Base-by-base conservation (phyloP, 2,888 invertebrate genomes). In the Hypselothyrea guttata region DNA sequence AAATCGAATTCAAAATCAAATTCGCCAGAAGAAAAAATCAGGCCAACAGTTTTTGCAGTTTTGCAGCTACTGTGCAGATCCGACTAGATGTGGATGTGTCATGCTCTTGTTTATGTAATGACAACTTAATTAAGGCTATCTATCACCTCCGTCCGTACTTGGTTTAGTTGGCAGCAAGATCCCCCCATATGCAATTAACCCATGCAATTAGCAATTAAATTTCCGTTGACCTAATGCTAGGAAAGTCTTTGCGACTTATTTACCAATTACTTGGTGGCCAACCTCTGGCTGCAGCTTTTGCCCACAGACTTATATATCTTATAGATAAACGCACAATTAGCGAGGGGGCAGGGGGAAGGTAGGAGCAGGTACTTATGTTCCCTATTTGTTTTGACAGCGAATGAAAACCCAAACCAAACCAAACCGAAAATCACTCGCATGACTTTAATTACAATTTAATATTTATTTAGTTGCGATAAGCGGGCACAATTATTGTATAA, bases 401-500 rank as follows among this genome's bases (percentile, higher is more conserved):
- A 47, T 57, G 47, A 59, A 66, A 56, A 16, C 30, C 5, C 42
- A 53, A 51, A 62, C 52, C 51, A 54, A 16, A 33, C 5, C 42
- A 53, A 51, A 62, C 52, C 51, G 55, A 72, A 74, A 67, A 61
- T 75, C 85, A 75, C 75, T 75, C 86, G 76, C 86, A 86, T 86
- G 86, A 86, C 86, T 86, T 86, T 86, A 86, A 86, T 86, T 86
- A 86, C 74, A 76, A 84, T 82, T 82, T 82, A 82, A 82, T 82
- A 82, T 82, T 82, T 82, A 82, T 84, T 84, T 84, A 82, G 81
- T 81, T 84, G 22, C 68, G 81, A 81, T 82, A 84, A 82, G 82
- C 67, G 70, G 35, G 12, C 52, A 75, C 51, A 65, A 78, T 78
- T 81, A 77, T 61, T 72, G 72, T 69, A 60, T 74, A 64, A 66